Base-by-base conservation (phyloP, 2,797 vertebrate genomes). In the Melanotaenia trifasciata region DNA sequence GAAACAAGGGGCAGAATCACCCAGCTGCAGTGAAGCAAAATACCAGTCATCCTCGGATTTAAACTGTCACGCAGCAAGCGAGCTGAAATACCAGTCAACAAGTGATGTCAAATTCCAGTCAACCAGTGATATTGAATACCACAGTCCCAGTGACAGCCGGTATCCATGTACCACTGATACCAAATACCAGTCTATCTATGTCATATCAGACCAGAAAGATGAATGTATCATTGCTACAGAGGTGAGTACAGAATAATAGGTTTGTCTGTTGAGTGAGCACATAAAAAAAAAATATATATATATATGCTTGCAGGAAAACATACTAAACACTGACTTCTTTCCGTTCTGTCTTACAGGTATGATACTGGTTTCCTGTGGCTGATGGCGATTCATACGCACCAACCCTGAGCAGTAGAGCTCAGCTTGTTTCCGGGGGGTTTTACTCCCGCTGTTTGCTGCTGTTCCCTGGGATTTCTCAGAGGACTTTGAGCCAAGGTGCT, bases 191-290 rank as follows among this genome's bases (percentile, higher is more conserved):
- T 99, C 98, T 16, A 96, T 99, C 86, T 99, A 96, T 69, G 97
- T 99, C 90, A 96, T 99, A 91, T 99, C 97, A 51, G 97, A 98
- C 89, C 96, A 97, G 88, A 98, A 99, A 90, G 97, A 99, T 0
- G 98, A 99, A 92, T 99, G 98, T 85, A 96, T 99, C 90, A 98
- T 99, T 69, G 98, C 98, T 81, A 99, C 98, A 86, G 98, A 99
- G 98, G 98, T 92, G 94, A 97, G 95, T 67, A 20, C 14, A 45
- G 47, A 70, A 28, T 43, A 40, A 58, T 1, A 28, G 3, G 63
- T 71, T 32, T 8, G 45, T 58, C 13, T 22, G 2, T 33, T 3
- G 14, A 20, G 3, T n/a, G 54, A 51, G 36, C 18, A n/a, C 2
- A 60, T 32, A 24, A 26, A 40, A 33, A 11, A 14, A 43, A 28